Base-by-base conservation (phyloP, 2,797 vertebrate species). In the Ptychadena robeensis region DNA sequence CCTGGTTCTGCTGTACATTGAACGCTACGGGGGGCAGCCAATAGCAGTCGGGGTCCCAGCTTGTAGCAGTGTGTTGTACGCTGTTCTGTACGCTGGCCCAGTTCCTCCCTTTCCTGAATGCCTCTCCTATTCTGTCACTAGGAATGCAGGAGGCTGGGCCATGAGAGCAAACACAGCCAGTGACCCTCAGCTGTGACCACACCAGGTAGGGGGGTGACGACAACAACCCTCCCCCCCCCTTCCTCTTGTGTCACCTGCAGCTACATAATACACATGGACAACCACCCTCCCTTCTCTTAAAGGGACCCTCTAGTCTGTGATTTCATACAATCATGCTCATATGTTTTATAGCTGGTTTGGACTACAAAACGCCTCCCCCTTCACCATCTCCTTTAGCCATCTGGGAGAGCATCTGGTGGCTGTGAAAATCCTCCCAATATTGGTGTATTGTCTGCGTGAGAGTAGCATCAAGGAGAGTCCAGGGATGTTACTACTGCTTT, bases 141-240 rank as follows among this genome's bases (percentile, higher is more conserved):
- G 76, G 82, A 83, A 83, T 83, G 82, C 38, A 73, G 69, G 40
- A 71, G 82, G 82, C 61, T 12, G 69, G 61, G 32, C 69, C 53
- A 61, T 71, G 4, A 4, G 4, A 12, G n/a, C 8, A 37, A 15
- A 53, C 32, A 67, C 9, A 27, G 5, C 25, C 22, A 73, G 27
- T 31, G 32, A 34, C 25, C 61, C 31, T 2, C 7, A 73, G 0
- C 14, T 32, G 31, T 28, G 38, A 59, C 40, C 35, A 48, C 18
- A 53, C 10, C 73, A 82, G 81, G 66, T 82, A 70, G 6, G 7
- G 2, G 57, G 4, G 53, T 71, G 22, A n/a, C 11, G 1, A 1
- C 37, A 4, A 1, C 40, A n/a, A n/a, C 40, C 40, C 40, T 3
- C 38, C 38, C 38, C 12, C 38, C 38, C 38, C 38, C 11, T 44